Base-by-base conservation (phyloP, 2,888 invertebrate species). In the Cyclophora punctaria region DNA sequence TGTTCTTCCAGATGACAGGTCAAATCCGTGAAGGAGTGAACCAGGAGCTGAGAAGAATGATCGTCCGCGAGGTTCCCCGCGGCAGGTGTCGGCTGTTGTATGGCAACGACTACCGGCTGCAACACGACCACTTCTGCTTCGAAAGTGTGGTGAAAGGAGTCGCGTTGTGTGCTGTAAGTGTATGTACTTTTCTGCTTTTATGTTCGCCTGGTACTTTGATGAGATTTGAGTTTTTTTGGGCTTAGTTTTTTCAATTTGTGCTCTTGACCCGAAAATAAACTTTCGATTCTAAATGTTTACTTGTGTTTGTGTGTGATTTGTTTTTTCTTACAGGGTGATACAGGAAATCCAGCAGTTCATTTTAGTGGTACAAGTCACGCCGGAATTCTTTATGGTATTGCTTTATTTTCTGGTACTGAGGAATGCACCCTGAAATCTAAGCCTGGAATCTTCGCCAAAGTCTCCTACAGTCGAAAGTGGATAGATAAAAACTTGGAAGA, bases 371-470 rank as follows among this genome's bases (percentile, higher is more conserved):
- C 73, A n/a, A 80, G 78, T 49, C 69, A 78, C n/a, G 78, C 73
- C 0, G 88, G 88, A 3, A 83, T 82, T 0, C 64, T 88, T 33
- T 80, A 62, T 52, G 88, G 88, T 0, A 80, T 88, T 35, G 88
- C 88, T 0, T 54, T 88, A 5, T 88, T 86, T 60, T 87, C 88
- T 3, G 88, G 88, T 41, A 83, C 84, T 0, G 88, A 86, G 57
- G 87, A 88, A 55, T 88, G 88, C 58, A 79, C 86, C 0, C 80
- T 71, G 56, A 87, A 87, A 49, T 80, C 80, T 0, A 87, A 87
- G 42, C 88, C 88, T 20, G 88, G 88, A 51, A 66, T 88, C 7
- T 88, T 78, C 63, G 87, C 87, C 5, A 83, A 87, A 85, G 78
- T 87, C 0, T 77, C 88, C 0, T 78, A 76, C 60, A 86, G 86